Base-by-base conservation (phyloP, 2,888 invertebrate species). In the Maniola hyperantus region DNA sequence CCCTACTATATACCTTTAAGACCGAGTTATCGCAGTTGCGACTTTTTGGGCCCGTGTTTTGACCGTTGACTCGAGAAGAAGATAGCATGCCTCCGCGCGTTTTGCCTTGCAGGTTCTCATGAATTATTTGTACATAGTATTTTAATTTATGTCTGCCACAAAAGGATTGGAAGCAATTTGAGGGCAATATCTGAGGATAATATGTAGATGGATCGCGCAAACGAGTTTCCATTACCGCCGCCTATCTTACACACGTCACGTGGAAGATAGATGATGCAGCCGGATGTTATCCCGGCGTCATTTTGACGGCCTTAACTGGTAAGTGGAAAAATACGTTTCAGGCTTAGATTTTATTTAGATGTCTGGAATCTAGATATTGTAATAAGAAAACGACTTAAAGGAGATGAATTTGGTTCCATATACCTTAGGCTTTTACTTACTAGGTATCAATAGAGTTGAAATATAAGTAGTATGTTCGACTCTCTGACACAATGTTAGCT, bases 231-330 rank as follows among this genome's bases (percentile, higher is more conserved):
- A 78, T 77, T 76, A 78, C 67, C 39, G 39, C 39, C 42, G 57
- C 48, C 64, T 69, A 69, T 68, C 71, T 68, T 67, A 68, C 66
- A 72, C 67, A 58, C 34, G 33, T 51, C 67, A 50, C 60, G 20
- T 63, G 80, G 81, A 89, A 89, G 89, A 89, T 85, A 86, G 84
- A 89, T 88, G 85, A 83, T 82, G 77, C 73, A 76, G 74, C 76
- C 80, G 74, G 67, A 77, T 81, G 82, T 85, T 88, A 88, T 88
- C 87, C 83, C 77, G 68, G 67, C 70, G 73, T 74, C 77, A 76
- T 79, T 82, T 82, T 83, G 83, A 83, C 82, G 26, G 53, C 67
- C 51, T 53, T 59, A 5, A 7, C 36, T 54, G 15, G 55, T 10
- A 33, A 36, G 34, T 36, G 7, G 54, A 54, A 54, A 34, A 66